phyloP scores from a whole-genome alignment of 2,797 vertebrate genomes.

The Chromis chromis region DNA sequence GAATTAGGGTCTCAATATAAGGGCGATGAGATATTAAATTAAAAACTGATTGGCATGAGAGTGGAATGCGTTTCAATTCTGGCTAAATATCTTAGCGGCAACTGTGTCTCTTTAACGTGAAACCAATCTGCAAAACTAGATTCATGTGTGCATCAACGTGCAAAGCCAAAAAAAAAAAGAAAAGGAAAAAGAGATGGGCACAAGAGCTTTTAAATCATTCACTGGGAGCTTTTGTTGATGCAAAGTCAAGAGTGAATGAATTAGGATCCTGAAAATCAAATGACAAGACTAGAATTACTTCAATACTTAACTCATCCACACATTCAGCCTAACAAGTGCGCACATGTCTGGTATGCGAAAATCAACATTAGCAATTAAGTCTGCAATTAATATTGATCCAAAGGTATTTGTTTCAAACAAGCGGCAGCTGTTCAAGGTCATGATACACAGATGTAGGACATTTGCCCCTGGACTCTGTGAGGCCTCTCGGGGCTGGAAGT shows the following conservation, averaged over 20 bases:
- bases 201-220: constrained; percentile 18
- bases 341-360: not conserved
- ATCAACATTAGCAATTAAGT: not conserved
- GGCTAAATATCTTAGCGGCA: not conserved
- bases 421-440: constrained; percentile 53
- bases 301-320: not conserved
- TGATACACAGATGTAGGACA: constrained; percentile 37
- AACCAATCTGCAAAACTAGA: constrained; percentile 10
- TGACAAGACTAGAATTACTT: constrained; percentile 1
- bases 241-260: constrained; percentile 1
- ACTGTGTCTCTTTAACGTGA: constrained; percentile 14
- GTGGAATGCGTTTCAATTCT: constrained; percentile 4
- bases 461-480: constrained; percentile 20
- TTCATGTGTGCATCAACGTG: not conserved
- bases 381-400: constrained; percentile 36
- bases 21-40: constrained; percentile 33
- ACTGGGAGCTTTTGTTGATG: constrained; percentile 8
- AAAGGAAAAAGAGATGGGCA: no score
- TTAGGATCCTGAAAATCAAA: constrained; percentile 10
- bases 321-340: not conserved
- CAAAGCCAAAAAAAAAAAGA: not conserved
- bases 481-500: constrained; percentile 10
- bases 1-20: constrained; percentile 6
- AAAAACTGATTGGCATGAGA: constrained; percentile 24
- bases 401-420: constrained; percentile 28